Conservation (phyloP, 2,888 invertebrate genomes). For the Syrphus vitripennis region DNA sequence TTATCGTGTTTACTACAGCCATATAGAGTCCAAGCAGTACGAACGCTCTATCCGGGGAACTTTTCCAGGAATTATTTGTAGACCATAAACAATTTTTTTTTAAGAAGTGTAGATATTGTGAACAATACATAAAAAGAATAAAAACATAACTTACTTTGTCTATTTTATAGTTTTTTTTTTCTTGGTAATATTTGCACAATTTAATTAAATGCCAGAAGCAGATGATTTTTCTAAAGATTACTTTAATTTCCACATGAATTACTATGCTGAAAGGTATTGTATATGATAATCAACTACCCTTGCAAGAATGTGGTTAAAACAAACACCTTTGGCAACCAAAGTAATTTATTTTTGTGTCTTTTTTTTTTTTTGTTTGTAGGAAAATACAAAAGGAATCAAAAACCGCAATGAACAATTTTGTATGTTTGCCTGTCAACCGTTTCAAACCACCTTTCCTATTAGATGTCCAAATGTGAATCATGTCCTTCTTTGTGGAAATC, state of each 20-base stretch:
- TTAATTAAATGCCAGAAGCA: background rate
- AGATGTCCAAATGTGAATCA: background rate
- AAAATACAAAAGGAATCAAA: background rate
- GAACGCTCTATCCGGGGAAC: no score
- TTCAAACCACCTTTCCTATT: background rate
- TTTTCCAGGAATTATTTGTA: no score
- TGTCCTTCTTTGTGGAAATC: background rate
- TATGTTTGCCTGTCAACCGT: background rate
- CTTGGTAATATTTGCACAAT: background rate
- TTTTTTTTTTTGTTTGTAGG: background rate
- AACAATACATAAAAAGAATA: background rate
- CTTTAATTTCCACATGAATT: background rate
- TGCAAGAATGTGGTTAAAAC: background rate
- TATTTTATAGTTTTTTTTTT: background rate
- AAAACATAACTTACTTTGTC: no score
- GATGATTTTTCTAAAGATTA: background rate
- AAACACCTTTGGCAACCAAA: constrained; percentile 7
- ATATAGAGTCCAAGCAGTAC: no score
- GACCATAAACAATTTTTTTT: no score
- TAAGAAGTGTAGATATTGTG: background rate
- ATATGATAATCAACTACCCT: background rate
- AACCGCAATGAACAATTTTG: background rate
- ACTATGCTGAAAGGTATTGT: background rate
- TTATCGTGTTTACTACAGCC: no score
- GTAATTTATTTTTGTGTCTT: background rate